phyloP scores from a whole-genome alignment of 2,797 vertebrate species.

The Pseudotriccus pelzelni region DNA sequence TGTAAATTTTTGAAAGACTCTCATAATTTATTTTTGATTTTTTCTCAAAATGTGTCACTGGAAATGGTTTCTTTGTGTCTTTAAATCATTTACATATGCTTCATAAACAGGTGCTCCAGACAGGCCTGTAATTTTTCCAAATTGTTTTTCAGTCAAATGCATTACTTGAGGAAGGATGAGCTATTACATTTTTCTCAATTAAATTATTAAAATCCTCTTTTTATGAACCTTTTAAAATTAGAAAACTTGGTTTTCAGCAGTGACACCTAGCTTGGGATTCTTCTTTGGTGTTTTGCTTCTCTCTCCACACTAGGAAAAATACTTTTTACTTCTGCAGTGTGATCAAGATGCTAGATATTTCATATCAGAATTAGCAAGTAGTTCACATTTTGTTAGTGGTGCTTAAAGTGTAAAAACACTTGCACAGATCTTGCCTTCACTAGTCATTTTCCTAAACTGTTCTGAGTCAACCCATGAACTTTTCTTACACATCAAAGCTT shows the following conservation, averaged over 20 bases:
- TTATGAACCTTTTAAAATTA: background rate
- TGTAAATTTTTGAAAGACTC: background rate
- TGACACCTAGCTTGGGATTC: background rate
- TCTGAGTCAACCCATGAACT: constrained; percentile 49
- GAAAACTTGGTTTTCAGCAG: background rate
- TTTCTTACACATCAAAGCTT: constrained; percentile 61
- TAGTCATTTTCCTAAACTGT: constrained; percentile 38
- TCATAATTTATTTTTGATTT: background rate
- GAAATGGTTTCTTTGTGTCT: background rate
- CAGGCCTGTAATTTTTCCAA: background rate
- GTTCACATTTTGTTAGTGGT: background rate
- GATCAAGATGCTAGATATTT: background rate
- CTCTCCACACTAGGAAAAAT: background rate
- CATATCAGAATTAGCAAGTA: background rate
- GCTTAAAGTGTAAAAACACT: background rate
- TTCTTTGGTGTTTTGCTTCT: background rate
- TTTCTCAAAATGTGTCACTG: background rate
- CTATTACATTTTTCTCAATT: background rate
- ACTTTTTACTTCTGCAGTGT: background rate
- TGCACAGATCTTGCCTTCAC: constrained; percentile 9
- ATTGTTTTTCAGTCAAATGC: background rate
- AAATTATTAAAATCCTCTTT: constrained; percentile 18
- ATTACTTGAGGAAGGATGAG: background rate
- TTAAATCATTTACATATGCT: background rate
- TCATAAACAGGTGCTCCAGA: background rate